Base-by-base conservation (phyloP, 2,113 vertebrate genomes). In the Mesocricetus auratus region DNA sequence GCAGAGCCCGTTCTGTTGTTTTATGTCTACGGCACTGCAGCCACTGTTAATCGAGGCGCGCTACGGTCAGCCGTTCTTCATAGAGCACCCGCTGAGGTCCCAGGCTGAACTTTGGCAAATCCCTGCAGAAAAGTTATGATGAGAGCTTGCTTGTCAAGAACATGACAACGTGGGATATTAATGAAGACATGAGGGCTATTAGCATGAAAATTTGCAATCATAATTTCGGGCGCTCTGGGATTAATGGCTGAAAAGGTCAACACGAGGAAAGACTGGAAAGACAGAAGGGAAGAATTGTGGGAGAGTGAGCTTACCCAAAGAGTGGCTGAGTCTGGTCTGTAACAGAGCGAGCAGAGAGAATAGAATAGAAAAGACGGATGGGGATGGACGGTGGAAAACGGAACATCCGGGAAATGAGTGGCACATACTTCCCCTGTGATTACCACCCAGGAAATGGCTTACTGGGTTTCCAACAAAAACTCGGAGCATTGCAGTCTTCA, bases 381-480 rank as follows among this genome's bases (percentile, higher is more conserved):
- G 50, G 33, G 74, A 42, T 73, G 81, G 58, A 66, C 39, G 75
- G 26, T 17, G 39, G 92, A 77, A 90, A 71, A 33, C 15, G 53
- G 8, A 42, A 10, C 68, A 8, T 60, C 60, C 77, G 64, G 77
- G 77, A 86, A 95, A 86, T 45, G 64, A 0, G 9, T n/a, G 47
- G n/a, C 24, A 71, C 5, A 4, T 36, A 62, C 62, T 90, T 93
- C 26, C n/a, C 71, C 75, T 81, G 39, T 66, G 42, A 86, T 47
- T 71, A 73, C 15, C 56, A 73, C 15, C 56, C 58, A 81, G 42
- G 10, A 91, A 56, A 60, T 69, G 50, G 26, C 45, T 86, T 69
- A 47, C 11, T 50, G 26, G 33, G 60, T 58, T 92, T 91, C 85
- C 93, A 33, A 33, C 47, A 71, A 90, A 90, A 93, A 93, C 42